Evolutionary conservation across 2,888 invertebrate species (phyloP), one percentile per base, ranked within the genome.

Genomic region (Athalia circularis): DNA sequence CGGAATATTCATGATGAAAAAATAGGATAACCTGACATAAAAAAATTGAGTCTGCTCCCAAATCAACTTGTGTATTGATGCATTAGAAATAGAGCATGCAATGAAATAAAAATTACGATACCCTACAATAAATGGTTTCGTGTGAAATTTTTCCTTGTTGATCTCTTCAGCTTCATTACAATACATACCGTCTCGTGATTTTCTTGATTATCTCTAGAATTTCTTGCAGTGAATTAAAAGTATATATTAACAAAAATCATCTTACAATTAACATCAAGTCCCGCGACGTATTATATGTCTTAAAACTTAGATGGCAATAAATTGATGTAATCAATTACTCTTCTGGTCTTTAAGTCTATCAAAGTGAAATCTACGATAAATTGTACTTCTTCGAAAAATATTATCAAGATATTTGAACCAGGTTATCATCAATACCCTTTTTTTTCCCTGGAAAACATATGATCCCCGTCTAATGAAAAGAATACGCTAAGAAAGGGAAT

Each of bases 231-330:
- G 62, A 75, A 75, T 75, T 75, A 75, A 62, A 64, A 75, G 62
- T 64, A 75, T 75, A 62, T 9, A 62, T 64, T 75, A 75, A 62
- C 52, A 75, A 48, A 29, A 6, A 75, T 64, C 48, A 75, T 50
- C 61, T 75, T 75, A 75, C 61, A 75, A 64, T 62, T 75, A 75
- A 64, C 75, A 75, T 75, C 75, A 75, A 75, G 75, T 75, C 75
- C 75, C 64, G 64, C 75, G 75, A 75, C 75, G 75, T 75, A 75
- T 75, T 75, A 75, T 29, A 29, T 75, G 75, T 75, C 61, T 75
- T 75, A 62, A 64, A 52, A 62, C 64, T 75, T 75, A 75, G 75
- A 75, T 64, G 64, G 50, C 75, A 57, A 75, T 61, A 62, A 64
- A 50, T 50, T 50, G 50, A 62, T 75, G 52, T 29, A 59, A 48